Percentiles rank a stretch among this genome's conserved stretches.
phyloP scores from a whole-genome alignment of 2,888 invertebrate genomes.

The Petrophora chlorosata region DNA sequence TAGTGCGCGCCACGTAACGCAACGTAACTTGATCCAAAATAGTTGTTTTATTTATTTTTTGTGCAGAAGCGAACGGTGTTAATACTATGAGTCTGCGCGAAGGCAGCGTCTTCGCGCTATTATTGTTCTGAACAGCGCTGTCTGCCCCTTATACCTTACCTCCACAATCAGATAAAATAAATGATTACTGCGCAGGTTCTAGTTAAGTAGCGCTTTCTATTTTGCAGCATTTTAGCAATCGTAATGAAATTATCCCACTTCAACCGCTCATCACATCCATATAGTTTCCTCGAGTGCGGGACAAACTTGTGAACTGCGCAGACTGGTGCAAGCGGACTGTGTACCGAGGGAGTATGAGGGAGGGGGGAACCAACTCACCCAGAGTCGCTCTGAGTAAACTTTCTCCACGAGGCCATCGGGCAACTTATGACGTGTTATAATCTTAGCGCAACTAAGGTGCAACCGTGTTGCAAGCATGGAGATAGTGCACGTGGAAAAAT shows the following conservation, averaged over 20 bases:
- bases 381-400: constrained; percentile 53
- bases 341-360: constrained; percentile 13
- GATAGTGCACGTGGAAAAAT: constrained; percentile 8
- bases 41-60: too few relatives aligned
- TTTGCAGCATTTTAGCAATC: too few relatives aligned
- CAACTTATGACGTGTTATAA: constrained; percentile 67
- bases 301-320: constrained; percentile 62
- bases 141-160: too few relatives aligned
- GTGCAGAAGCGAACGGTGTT: too few relatives aligned
- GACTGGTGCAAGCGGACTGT: constrained; percentile 43
- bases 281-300: constrained; percentile 44
- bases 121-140: too few relatives aligned
- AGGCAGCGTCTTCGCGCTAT: too few relatives aligned
- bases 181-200: too few relatives aligned
- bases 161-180: too few relatives aligned
- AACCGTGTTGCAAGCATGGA: constrained; percentile 19
- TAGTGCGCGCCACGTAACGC: too few relatives aligned
- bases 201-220: too few relatives aligned
- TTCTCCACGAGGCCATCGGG: constrained; percentile 61
- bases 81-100: too few relatives aligned
- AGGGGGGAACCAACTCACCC: constrained; percentile 29
- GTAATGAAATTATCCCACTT: neutral
- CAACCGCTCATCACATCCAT: constrained; percentile 39
- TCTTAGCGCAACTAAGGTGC: constrained; percentile 50
- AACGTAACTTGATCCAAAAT: too few relatives aligned